These are phyloP conservation scores for Cotesia congregata DNA, from an alignment of 2,888 invertebrate genomes.

Conservation along the genomic window DNA sequence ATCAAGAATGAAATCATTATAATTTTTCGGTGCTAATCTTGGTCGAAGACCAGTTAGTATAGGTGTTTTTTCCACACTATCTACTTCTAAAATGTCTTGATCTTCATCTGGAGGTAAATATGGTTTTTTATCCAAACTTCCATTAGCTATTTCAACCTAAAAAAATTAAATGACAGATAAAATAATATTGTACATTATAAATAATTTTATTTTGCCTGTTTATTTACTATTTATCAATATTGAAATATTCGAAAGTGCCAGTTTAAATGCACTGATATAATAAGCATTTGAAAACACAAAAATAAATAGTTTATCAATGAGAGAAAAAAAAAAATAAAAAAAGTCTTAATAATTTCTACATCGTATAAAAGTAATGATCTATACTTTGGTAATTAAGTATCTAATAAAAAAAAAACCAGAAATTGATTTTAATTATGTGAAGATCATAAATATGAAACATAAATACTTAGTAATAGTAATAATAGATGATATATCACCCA, in stretches of 20 bases:
- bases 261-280: slow-evolving; percentile 50
- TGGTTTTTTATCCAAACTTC: slow-evolving; percentile 51
- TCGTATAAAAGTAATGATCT: too few relatives aligned
- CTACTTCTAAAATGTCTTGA: neutral
- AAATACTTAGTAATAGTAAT: slow-evolving; percentile 49
- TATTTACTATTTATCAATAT: slow-evolving; percentile 57
- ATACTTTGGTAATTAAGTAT: too few relatives aligned
- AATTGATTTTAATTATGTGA: too few relatives aligned
- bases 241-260: slow-evolving; percentile 39
- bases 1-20: slow-evolving; percentile 28
- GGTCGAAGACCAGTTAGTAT: neutral
- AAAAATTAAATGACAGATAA: slow-evolving; percentile 41
- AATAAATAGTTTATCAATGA: too few relatives aligned
- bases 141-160: slow-evolving; percentile 56
- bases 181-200: slow-evolving; percentile 55
- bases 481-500: slow-evolving; percentile 60
- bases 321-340: too few relatives aligned
- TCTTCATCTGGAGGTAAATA: slow-evolving; percentile 21
- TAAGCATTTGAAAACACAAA: too few relatives aligned
- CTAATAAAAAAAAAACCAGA: too few relatives aligned
- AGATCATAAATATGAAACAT: slow-evolving; percentile 5
- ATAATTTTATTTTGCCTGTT: slow-evolving; percentile 47
- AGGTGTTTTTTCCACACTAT: neutral
- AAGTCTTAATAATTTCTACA: too few relatives aligned
- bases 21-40: neutral